Conservation (phyloP, 1,140 invertebrate genomes). For the Listronotus oregonensis region DNA sequence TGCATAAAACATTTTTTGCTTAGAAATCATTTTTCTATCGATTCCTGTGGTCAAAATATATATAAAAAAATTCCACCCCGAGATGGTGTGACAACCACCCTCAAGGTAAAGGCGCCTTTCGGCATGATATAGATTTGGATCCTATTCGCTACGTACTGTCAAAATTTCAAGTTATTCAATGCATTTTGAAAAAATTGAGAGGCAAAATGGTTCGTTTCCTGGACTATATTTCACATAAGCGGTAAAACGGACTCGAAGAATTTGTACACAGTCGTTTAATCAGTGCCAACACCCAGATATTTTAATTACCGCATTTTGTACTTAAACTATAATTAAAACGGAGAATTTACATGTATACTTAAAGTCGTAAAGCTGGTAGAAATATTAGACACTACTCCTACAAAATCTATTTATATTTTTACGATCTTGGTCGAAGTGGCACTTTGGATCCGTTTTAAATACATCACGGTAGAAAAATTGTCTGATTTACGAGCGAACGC, state of each 20-base stretch:
- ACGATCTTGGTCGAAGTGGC: constrained; percentile 20
- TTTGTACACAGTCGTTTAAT: neutral
- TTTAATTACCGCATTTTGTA: constrained; percentile 20
- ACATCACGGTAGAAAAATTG: constrained; percentile 4
- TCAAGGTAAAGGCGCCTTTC: too few relatives aligned
- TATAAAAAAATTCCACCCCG: too few relatives aligned
- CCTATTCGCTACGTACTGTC: too few relatives aligned
- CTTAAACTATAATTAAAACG: constrained; percentile 32
- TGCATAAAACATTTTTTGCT: too few relatives aligned
- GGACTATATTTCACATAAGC: neutral
- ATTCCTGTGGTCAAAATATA: too few relatives aligned
- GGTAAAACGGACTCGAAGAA: neutral
- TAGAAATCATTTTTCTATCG: too few relatives aligned
- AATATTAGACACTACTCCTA: constrained; percentile 34
- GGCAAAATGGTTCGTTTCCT: too few relatives aligned
- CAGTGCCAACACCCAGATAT: constrained; percentile 17
- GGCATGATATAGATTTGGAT: too few relatives aligned
- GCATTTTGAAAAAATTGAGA: too few relatives aligned
- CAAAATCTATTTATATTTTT: constrained; percentile 33
- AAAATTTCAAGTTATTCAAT: too few relatives aligned
- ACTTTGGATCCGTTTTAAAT: constrained; percentile 18
- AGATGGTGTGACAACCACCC: too few relatives aligned
- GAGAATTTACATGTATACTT: constrained; percentile 21
- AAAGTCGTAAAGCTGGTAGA: constrained; percentile 19
- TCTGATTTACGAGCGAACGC: constrained; percentile 4